These are phyloP conservation scores for Scyliorhinus canicula DNA, from an alignment of 2,797 vertebrate genomes.

Conservation along the genomic window DNA sequence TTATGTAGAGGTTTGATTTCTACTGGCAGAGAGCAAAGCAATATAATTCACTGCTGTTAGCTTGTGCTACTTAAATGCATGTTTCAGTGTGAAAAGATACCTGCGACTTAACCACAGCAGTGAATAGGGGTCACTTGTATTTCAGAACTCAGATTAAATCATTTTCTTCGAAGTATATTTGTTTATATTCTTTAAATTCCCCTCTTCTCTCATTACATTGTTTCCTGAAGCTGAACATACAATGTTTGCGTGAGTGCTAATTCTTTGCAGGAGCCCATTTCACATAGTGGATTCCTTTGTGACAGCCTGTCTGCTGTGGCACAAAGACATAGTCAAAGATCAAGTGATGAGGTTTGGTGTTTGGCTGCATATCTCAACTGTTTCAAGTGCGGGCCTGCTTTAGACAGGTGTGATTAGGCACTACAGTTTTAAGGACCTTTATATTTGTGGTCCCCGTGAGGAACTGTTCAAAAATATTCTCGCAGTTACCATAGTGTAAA, in stretches of 20 bases:
- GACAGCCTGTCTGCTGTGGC: constrained; percentile 51
- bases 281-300: constrained; percentile 64
- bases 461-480: constrained; percentile 55
- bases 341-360: constrained; percentile 50
- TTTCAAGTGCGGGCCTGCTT: constrained; percentile 68
- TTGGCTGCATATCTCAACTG: constrained; percentile 55
- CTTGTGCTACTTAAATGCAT: background rate
- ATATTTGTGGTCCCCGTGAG: constrained; percentile 63
- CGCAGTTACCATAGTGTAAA: background rate
- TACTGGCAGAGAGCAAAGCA: background rate
- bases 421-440: constrained; percentile 55
- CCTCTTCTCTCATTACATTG: constrained; percentile 40
- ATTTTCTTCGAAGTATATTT: constrained; percentile 18
- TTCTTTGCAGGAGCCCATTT: constrained; percentile 64
- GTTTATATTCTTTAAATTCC: constrained; percentile 29
- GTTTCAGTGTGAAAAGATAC: constrained; percentile 12
- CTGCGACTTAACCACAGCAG: background rate
- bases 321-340: constrained; percentile 49
- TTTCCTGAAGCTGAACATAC: constrained; percentile 51
- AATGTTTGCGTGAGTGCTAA: constrained; percentile 60
- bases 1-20: background rate
- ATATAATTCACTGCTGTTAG: background rate
- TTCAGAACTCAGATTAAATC: background rate
- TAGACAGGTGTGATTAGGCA: constrained; percentile 59
- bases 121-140: background rate